A percentile compares a stretch with the other conserved stretches of the same genome.
Conservation (phyloP, 2,797 vertebrate genomes). For the Kryptolebias ocellatus region DNA sequence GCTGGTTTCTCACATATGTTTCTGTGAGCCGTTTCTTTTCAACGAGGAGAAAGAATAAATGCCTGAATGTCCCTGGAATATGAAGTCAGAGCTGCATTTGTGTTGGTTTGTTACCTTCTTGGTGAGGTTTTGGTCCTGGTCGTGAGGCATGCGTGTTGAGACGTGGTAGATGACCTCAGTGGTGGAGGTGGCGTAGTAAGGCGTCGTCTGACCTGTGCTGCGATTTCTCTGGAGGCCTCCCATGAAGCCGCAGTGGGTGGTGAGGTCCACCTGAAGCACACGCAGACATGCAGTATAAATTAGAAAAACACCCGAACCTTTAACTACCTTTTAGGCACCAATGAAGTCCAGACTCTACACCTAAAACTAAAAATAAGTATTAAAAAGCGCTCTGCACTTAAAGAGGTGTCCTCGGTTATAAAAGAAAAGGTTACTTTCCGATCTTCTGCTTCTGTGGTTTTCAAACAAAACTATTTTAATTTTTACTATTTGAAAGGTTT, state of each 20-base stretch:
- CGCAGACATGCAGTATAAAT: neutral
- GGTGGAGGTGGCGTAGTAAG: slow-evolving; percentile 97
- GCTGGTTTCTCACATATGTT: too few species aligned
- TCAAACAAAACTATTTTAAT: too few species aligned
- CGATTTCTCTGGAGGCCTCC: slow-evolving; percentile 96
- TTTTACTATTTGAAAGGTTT: too few species aligned
- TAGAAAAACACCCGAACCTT: neutral
- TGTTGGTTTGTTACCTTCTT: slow-evolving; percentile 86
- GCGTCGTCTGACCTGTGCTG: slow-evolving; percentile 94
- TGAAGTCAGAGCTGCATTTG: neutral
- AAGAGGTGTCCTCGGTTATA: too few species aligned
- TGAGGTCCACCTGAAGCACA: slow-evolving; percentile 89
- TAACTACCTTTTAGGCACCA: too few species aligned
- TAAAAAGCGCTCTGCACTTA: too few species aligned
- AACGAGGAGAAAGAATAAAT: neutral
- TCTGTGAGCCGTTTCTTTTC: neutral
- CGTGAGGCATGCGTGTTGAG: slow-evolving; percentile 97
- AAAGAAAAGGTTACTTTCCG: too few species aligned
- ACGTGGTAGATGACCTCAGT: slow-evolving; percentile 98
- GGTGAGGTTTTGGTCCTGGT: slow-evolving; percentile 96
- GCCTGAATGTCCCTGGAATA: neutral
- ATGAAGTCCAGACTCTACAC: neutral
- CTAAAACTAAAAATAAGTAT: neutral
- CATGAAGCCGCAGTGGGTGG: slow-evolving; percentile 98
- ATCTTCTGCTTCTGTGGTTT: too few species aligned